Evolutionary conservation across 1,140 invertebrate genomes (phyloP).

Genomic region (Heliconius hermathena): DNA sequence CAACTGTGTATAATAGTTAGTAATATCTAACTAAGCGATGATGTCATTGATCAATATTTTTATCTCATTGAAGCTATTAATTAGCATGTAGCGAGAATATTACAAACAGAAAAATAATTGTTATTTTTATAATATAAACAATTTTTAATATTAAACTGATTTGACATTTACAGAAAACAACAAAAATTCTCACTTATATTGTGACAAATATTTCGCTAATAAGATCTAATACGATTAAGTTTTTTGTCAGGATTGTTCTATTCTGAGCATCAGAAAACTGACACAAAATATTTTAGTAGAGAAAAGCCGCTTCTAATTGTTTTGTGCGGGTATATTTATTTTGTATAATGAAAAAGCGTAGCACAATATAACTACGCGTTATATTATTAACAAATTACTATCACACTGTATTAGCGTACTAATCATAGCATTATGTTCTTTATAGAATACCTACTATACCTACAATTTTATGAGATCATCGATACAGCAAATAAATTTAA

Average conservation of each 20-base stretch:
- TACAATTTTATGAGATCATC: slow-evolving; percentile 78
- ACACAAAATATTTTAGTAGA: not conserved
- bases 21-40: not conserved
- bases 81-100: not conserved
- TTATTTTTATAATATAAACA: not conserved
- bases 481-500: slow-evolving; percentile 81
- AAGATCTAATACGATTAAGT: not conserved
- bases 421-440: slow-evolving; percentile 53
- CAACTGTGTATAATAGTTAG: not conserved
- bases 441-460: slow-evolving; percentile 49
- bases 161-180: not conserved
- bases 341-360: not conserved
- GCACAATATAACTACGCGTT: slow-evolving; percentile 23
- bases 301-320: not conserved
- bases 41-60: slow-evolving; percentile 7
- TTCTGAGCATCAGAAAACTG: not conserved
- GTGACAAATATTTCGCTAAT: not conserved
- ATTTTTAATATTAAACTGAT: not conserved
- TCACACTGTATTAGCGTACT: slow-evolving; percentile 19
- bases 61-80: not conserved
- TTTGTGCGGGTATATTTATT: not conserved
- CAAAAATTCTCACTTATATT: not conserved
- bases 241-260: not conserved
- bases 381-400: slow-evolving; percentile 27
- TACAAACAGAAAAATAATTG: no score